Evolutionary conservation across 37 sponge, comb jelly and placozoan species (phyloP).

Genomic region (Theonella swinhoei): DNA sequence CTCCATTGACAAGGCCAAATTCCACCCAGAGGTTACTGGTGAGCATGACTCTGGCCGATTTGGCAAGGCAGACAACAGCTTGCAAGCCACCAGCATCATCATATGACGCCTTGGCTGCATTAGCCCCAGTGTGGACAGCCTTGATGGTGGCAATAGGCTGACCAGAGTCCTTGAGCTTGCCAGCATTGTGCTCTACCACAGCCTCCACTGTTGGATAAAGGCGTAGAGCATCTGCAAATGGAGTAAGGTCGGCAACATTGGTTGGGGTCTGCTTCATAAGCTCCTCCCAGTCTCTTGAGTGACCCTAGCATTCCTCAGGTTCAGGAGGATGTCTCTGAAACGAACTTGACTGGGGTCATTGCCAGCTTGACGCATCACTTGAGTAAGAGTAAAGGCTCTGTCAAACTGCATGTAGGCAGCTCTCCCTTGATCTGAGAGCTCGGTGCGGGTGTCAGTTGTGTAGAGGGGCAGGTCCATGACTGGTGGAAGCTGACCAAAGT

Average conservation of each 20-base stretch:
- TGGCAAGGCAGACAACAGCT: conserved; percentile 5
- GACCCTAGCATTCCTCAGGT: conserved; percentile 46
- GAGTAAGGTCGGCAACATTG: neutral
- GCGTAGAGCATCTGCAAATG: conserved; percentile 33
- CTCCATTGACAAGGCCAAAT: too few species aligned
- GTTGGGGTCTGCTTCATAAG: conserved; percentile 34
- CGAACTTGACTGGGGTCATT: conserved; percentile 9
- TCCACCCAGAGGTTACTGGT: neutral
- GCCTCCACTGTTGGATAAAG: conserved; percentile 25
- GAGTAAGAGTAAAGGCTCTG: conserved; percentile 17
- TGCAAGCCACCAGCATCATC: conserved; percentile 56
- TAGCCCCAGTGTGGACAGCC: conserved; percentile 50
- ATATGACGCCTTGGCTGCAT: conserved; percentile 46
- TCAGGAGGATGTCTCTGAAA: conserved; percentile 41
- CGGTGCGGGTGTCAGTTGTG: neutral
- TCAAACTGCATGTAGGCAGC: conserved; percentile 41
- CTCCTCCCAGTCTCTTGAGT: conserved; percentile 34
- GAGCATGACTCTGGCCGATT: conserved; percentile 4
- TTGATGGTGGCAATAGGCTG: conserved; percentile 64
- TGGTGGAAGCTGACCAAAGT: conserved; percentile 54
- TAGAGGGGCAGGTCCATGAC: conserved; percentile 35
- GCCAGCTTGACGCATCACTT: conserved; percentile 48
- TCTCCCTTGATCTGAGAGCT: conserved; percentile 26
- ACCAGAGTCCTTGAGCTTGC: conserved; percentile 5
- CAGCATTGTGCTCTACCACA: conserved; percentile 43